Evolutionary conservation across 2,888 invertebrate genomes (phyloP), one percentile per base, ranked within the genome.

Genomic region (Alsophila aescularia): DNA sequence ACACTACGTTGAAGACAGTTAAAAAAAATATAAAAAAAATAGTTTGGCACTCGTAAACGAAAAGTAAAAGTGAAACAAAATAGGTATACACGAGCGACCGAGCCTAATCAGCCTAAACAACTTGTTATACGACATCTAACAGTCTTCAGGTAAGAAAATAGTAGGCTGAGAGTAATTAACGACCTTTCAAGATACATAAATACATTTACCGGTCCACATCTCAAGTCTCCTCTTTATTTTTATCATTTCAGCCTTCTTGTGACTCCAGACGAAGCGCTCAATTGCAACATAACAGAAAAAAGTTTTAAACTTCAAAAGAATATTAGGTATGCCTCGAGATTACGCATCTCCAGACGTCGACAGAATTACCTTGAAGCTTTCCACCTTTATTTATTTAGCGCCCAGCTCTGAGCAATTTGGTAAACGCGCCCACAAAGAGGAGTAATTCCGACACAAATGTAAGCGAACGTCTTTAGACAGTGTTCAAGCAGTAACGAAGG

Each of bases 361-460:
- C 43, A 41, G 50, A 56, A 58, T 62, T 45, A 58, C 49, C 45
- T 45, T 41, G 15, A 35, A 51, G 50, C 39, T 16, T 36, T 41
- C 44, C 39, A 49, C 52, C 49, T 61, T 58, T 64, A 60, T 64
- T 62, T 59, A 60, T 62, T 56, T 58, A 62, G 48, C 61, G 50
- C 52, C 52, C 58, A 51, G 57, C 56, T 49, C 47, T 39, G 62
- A 55, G 51, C 62, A 64, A 64, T 64, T 62, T 56, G 53, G 41
- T 56, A 48, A 62, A 62, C 55, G 64, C 45, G 58, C 61, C 60
- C 60, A 60, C 62, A 64, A 62, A 64, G 55, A 47, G 43, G 64
- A 58, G 64, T 61, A 37, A 53, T 60, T 56, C 41, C 52, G 48
- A 43, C 55, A 45, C 50, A 56, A 56, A 56, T 51, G 55, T 50